These are phyloP conservation scores for Lasioglossum morio DNA, from an alignment of 2,888 invertebrate genomes.

Conservation along the genomic window DNA sequence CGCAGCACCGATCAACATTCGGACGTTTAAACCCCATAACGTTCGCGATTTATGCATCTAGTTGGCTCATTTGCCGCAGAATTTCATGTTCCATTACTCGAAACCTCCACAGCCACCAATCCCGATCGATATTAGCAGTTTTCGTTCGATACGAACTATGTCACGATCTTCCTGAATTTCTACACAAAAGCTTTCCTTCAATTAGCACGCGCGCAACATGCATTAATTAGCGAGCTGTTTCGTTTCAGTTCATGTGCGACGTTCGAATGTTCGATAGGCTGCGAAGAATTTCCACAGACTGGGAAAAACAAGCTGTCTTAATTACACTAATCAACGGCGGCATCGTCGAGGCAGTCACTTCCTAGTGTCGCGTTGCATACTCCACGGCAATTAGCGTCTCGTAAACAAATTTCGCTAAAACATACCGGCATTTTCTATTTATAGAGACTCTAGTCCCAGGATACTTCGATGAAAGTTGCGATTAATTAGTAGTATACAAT, in stretches of 20 bases:
- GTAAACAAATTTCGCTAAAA: neutral
- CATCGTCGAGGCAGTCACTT: neutral
- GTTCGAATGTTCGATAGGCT: neutral
- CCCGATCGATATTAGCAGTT: neutral
- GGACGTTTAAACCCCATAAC: slow-evolving; percentile 1
- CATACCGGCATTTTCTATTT: neutral
- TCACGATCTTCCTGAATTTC: neutral
- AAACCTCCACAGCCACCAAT: neutral
- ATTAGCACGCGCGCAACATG: neutral
- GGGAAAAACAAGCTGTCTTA: slow-evolving; percentile 12
- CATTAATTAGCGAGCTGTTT: neutral
- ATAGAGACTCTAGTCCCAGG: neutral
- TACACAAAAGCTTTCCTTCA: neutral
- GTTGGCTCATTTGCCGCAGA: neutral
- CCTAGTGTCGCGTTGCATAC: slow-evolving; percentile 16
- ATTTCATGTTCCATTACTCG: neutral
- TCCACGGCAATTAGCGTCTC: slow-evolving; percentile 18
- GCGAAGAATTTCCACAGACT: neutral
- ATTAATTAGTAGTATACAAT: neutral
- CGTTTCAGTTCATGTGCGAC: neutral
- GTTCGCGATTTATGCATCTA: neutral
- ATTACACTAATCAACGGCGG: slow-evolving; percentile 6
- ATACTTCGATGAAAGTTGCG: neutral
- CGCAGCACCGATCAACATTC: neutral
- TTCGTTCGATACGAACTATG: neutral